Conservation (phyloP, 2,797 vertebrate species). For the Acanthopagrus latus region DNA sequence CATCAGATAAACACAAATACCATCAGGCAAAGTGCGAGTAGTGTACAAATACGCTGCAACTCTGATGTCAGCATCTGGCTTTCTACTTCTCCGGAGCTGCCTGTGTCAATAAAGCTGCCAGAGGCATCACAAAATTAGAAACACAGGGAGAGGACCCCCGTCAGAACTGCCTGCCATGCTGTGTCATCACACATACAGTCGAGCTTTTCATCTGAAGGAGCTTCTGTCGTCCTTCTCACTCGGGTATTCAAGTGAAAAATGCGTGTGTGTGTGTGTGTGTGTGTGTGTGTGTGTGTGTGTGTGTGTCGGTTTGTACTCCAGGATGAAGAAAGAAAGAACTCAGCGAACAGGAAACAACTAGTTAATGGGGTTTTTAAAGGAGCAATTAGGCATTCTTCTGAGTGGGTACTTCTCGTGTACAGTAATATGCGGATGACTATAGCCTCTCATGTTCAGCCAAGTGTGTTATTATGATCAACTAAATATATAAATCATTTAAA, state of each 20-base stretch:
- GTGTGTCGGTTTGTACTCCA: not conserved
- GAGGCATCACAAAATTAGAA: constrained; percentile 43
- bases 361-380: constrained; percentile 41
- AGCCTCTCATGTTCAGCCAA: not conserved
- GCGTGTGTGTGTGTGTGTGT: not conserved
- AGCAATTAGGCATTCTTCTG: constrained; percentile 22
- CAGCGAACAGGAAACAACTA: constrained; percentile 61
- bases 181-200: constrained; percentile 20
- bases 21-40: constrained; percentile 25
- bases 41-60: not conserved
- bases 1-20: constrained; percentile 68
- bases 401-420: constrained; percentile 32
- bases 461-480: not conserved
- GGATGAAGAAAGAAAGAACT: constrained; percentile 30
- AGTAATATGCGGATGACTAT: not conserved
- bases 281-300: not conserved
- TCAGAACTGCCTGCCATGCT: constrained; percentile 15
- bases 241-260: constrained; percentile 17
- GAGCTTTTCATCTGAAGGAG: constrained; percentile 25
- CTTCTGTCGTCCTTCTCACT: not conserved
- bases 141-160: constrained; percentile 6
- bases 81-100: constrained; percentile 34
- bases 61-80: constrained; percentile 48
- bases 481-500: not conserved
- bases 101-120: constrained; percentile 35